Evolutionary conservation across 2,888 invertebrate genomes (phyloP).

Genomic region (Tetrapedia diversipes): DNA sequence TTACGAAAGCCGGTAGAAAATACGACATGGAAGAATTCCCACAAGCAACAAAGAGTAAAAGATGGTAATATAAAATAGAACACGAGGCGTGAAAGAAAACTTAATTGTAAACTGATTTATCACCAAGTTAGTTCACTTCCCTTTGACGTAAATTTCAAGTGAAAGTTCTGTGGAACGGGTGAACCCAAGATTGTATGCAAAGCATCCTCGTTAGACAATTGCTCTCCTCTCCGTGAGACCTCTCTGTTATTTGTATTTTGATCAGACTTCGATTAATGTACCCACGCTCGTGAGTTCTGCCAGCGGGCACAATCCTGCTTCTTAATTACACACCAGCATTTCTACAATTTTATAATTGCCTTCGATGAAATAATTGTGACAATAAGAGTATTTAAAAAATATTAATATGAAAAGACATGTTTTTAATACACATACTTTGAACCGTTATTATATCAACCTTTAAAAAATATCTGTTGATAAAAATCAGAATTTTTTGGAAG

Average conservation of each 20-base stretch:
- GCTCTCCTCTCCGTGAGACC: conserved; percentile 57
- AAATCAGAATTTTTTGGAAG: no score
- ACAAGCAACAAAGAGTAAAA: conserved; percentile 4
- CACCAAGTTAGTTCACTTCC: conserved; percentile 46
- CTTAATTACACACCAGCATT: background rate
- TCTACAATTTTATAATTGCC: background rate
- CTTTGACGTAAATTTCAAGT: conserved; percentile 40
- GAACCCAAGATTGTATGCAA: conserved; percentile 40
- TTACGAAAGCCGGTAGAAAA: conserved; percentile 28
- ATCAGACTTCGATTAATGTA: conserved; percentile 36
- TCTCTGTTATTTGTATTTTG: conserved; percentile 55
- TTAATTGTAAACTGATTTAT: conserved; percentile 55
- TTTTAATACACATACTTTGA: no score
- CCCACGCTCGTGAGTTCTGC: conserved; percentile 1
- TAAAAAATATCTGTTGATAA: no score
- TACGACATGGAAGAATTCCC: conserved; percentile 19
- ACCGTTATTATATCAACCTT: no score
- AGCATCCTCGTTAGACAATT: conserved; percentile 38
- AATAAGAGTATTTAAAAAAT: no score
- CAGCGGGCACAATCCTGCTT: background rate
- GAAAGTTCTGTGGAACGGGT: conserved; percentile 48
- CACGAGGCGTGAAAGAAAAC: conserved; percentile 38
- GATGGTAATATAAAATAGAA: conserved; percentile 30
- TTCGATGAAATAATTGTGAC: background rate
- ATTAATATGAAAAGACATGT: no score